phyloP scores from a whole-genome alignment of 2,113 vertebrate species.

The Toxostoma redivivum region DNA sequence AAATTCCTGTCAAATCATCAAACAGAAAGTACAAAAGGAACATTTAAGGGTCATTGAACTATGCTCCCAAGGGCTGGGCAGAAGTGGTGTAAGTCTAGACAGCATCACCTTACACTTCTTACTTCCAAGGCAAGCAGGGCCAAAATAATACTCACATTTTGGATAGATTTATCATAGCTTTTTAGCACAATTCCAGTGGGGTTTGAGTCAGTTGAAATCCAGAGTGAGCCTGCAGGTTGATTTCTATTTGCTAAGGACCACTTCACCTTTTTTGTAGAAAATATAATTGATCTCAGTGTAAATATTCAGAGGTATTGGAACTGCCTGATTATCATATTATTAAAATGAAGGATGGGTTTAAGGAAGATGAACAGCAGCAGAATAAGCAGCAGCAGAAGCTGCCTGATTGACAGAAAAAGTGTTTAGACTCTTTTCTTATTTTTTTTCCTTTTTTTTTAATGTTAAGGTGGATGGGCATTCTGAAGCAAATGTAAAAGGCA shows the following conservation, averaged over 20 bases:
- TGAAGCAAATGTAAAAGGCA: constrained; percentile 45
- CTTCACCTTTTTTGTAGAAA: not conserved
- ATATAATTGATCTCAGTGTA: not conserved
- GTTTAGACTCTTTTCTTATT: not conserved
- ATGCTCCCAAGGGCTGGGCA: not conserved
- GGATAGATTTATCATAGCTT: not conserved
- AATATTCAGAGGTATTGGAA: not conserved
- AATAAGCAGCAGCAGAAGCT: not conserved
- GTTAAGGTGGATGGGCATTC: constrained; percentile 7
- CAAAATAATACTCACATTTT: not conserved
- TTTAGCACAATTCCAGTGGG: not conserved
- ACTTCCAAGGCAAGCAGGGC: not conserved
- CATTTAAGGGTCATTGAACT: not conserved
- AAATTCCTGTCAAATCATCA: not conserved
- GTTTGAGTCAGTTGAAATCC: not conserved
- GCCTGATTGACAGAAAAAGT: not conserved
- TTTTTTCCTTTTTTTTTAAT: not conserved
- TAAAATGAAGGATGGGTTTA: not conserved
- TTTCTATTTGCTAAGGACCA: not conserved
- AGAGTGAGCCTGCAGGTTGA: not conserved
- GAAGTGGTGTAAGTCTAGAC: not conserved
- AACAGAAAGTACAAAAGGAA: not conserved
- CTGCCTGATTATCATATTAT: not conserved
- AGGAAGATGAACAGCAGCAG: not conserved
- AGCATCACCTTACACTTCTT: not conserved